These are phyloP conservation scores for Drosophila fuyamai DNA, from an alignment of 1,140 invertebrate species.

Conservation along the genomic window DNA sequence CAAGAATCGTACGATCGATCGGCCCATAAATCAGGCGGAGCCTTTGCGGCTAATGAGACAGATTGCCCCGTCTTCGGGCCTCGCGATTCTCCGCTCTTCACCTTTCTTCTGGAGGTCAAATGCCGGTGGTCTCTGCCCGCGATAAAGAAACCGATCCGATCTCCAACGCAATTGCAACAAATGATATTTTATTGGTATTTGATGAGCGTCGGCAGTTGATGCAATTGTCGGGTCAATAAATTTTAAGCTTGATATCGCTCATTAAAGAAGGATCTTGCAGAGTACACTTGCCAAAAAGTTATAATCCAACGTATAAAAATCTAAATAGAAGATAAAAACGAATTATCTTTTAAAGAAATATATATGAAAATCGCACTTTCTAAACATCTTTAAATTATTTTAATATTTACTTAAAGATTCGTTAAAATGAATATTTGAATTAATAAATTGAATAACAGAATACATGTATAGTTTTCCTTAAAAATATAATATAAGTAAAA, in stretches of 20 bases:
- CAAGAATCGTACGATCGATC: conserved; percentile 17
- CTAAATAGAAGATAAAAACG: no score
- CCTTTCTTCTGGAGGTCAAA: conserved; percentile 29
- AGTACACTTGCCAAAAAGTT: conserved; percentile 8
- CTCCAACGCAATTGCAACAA: conserved; percentile 62
- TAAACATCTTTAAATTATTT: no score
- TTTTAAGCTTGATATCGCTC: conserved; percentile 38
- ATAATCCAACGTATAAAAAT: no score
- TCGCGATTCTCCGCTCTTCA: conserved; percentile 10
- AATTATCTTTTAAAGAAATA: no score
- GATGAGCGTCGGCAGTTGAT: conserved; percentile 61
- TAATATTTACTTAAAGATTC: no score
- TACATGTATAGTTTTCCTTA: no score
- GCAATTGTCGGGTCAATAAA: conserved; percentile 76
- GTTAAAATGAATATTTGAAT: no score
- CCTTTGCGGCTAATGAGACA: conserved; percentile 77
- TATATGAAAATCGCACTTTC: no score
- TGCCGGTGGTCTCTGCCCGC: conserved; percentile 45
- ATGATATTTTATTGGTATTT: conserved; percentile 81
- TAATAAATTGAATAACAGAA: no score
- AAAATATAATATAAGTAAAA: no score
- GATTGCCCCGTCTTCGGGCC: conserved; percentile 42
- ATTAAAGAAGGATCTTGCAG: conserved; percentile 47
- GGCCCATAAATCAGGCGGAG: conserved; percentile 65
- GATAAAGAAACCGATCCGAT: conserved; percentile 17